phyloP scores from a whole-genome alignment of 2,113 vertebrate genomes.

The Oenanthe oenanthe region DNA sequence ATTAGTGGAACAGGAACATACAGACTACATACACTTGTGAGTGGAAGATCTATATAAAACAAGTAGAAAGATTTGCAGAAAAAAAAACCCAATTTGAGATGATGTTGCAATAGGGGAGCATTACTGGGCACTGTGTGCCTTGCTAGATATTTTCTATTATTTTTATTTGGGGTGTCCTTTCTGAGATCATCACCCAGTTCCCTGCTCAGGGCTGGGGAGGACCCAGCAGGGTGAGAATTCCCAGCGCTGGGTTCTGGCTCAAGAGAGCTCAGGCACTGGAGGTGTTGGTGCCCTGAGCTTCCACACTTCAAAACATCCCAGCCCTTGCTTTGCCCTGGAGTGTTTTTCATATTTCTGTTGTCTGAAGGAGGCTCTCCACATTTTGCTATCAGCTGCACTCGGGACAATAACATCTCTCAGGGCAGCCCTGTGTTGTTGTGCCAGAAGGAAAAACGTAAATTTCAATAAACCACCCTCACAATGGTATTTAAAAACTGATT shows the following conservation, averaged over 20 bases:
- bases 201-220: background rate
- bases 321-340: background rate
- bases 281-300: background rate
- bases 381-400: background rate
- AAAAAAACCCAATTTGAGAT: background rate
- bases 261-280: background rate
- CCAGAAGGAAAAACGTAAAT: constrained; percentile 4
- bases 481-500: constrained; percentile 17
- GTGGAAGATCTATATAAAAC: background rate
- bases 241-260: background rate
- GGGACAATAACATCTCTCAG: background rate
- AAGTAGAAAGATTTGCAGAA: background rate
- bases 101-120: background rate
- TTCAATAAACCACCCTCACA: constrained; percentile 11
- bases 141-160: background rate
- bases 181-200: background rate
- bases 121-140: background rate
- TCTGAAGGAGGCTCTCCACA: background rate
- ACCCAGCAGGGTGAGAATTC: background rate
- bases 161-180: background rate
- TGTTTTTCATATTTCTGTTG: background rate
- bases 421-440: background rate
- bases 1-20: background rate
- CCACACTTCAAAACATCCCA: background rate
- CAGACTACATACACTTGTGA: background rate